Evolutionary conservation across 2,888 invertebrate genomes (phyloP).

Genomic region (Acronicta alni): DNA sequence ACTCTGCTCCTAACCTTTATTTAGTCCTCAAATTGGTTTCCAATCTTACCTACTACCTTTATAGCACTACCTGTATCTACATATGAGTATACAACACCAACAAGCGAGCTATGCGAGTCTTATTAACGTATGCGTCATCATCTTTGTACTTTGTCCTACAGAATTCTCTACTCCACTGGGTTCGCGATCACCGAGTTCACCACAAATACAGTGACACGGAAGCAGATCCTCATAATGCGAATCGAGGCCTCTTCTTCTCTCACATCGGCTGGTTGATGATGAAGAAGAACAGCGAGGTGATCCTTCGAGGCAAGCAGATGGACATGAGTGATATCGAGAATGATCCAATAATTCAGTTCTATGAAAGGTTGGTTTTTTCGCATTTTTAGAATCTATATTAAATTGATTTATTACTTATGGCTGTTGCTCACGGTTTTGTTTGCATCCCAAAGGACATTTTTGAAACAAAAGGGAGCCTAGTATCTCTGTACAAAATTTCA

Average conservation of each 20-base stretch:
- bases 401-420: no score
- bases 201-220: slow-evolving; percentile 96
- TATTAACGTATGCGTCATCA: not conserved
- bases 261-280: slow-evolving; percentile 96
- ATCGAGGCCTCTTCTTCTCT: slow-evolving; percentile 95
- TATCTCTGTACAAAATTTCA: no score
- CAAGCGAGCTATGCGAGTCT: no score
- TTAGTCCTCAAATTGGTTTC: no score
- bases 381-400: not conserved
- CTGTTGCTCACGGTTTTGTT: no score
- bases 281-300: slow-evolving; percentile 94
- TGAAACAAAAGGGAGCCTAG: no score
- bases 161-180: slow-evolving; percentile 89
- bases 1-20: no score
- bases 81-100: no score
- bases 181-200: slow-evolving; percentile 92
- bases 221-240: slow-evolving; percentile 95
- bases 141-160: slow-evolving; percentile 46
- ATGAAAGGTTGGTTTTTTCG: slow-evolving; percentile 90
- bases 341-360: slow-evolving; percentile 93
- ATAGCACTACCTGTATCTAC: no score
- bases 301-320: slow-evolving; percentile 92
- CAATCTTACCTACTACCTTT: no score
- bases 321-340: slow-evolving; percentile 93
- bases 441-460: no score